Percentiles rank a stretch among this genome's conserved stretches.
These are phyloP conservation scores for Drosophila hawaiiensis DNA, from an alignment of 2,888 invertebrate genomes.

Conservation along the genomic window DNA sequence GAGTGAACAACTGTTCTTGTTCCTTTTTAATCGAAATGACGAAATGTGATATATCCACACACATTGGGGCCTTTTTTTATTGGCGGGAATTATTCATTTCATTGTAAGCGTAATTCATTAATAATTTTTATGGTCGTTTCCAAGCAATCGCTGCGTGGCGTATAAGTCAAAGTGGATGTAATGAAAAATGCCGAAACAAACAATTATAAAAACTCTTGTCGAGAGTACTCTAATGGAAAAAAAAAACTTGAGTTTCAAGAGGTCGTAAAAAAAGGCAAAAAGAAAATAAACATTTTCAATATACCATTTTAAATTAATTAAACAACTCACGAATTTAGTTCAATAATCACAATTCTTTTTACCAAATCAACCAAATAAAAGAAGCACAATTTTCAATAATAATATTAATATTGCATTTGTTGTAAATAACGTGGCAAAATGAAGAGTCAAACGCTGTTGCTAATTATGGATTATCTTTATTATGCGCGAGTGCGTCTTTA, in stretches of 20 bases:
- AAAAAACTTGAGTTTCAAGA: not conserved
- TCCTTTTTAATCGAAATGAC: slow-evolving; percentile 34
- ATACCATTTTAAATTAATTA: no score
- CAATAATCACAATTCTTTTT: not conserved
- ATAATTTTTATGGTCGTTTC: slow-evolving; percentile 62
- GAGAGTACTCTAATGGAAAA: not conserved
- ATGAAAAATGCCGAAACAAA: slow-evolving; percentile 14
- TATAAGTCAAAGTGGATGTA: slow-evolving; percentile 51
- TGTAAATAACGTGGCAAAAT: no score
- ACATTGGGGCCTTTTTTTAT: slow-evolving; percentile 32
- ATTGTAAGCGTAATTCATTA: slow-evolving; percentile 67
- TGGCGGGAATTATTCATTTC: slow-evolving; percentile 71
- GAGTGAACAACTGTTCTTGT: slow-evolving; percentile 43
- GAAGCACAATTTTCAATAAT: not conserved
- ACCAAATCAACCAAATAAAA: not conserved
- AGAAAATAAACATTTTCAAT: no score
- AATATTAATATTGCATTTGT: not conserved
- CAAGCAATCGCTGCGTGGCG: slow-evolving; percentile 39
- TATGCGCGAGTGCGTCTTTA: no score
- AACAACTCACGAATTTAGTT: not conserved
- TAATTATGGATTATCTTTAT: no score
- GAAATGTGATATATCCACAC: slow-evolving; percentile 59
- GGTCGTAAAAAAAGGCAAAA: not conserved
- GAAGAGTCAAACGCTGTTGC: no score
- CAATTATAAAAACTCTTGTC: not conserved